Base-by-base conservation (phyloP, 2,888 invertebrate species). In the Ectemnius cavifrons region DNA sequence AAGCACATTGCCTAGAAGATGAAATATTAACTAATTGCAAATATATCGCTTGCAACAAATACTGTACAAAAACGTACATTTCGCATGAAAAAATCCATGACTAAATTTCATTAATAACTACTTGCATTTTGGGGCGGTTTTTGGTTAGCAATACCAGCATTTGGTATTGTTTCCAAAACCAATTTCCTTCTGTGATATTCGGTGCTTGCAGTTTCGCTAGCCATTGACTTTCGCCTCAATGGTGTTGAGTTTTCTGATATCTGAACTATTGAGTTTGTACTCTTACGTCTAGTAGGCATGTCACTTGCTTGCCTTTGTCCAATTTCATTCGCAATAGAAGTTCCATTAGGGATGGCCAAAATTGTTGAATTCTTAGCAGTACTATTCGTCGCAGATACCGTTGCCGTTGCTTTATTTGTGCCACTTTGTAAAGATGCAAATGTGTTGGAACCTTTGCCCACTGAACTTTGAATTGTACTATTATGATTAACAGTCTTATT, bases 141-240 rank as follows among this genome's bases (percentile, higher is more conserved):
- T 80, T 84, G 85, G 78, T 81, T 81, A 62, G 63, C 70, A 64
- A 69, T 70, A 60, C 66, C 78, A 49, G 67, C 77, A 13, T 82
- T 71, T 46, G 88, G 86, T 74, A 88, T 73, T 18, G 81, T 64
- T 63, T 90, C 89, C 71, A 89, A 80, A 45, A 88, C 80, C 73
- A 89, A 81, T 71, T 90, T 89, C 63, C 89, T 83, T 83, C 86
- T 82, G 70, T 88, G 88, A 67, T 86, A 86, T 65, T 89, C 89
- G 57, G 77, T 82, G 63, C 70, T 84, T 37, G 70, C 74, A 58
- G 28, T 80, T 49, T 84, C 83, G 74, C 91, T 92, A 3, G 92
- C 92, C 27, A 92, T 92, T 0, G 92, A 92, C 90, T 93, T 92
- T 81, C 93, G 92, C 47, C 93, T 86, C 75, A 92, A 90, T 4